Base-by-base conservation (phyloP, 2,113 vertebrate genomes). In the Astatotilapia flaviijosephi region DNA sequence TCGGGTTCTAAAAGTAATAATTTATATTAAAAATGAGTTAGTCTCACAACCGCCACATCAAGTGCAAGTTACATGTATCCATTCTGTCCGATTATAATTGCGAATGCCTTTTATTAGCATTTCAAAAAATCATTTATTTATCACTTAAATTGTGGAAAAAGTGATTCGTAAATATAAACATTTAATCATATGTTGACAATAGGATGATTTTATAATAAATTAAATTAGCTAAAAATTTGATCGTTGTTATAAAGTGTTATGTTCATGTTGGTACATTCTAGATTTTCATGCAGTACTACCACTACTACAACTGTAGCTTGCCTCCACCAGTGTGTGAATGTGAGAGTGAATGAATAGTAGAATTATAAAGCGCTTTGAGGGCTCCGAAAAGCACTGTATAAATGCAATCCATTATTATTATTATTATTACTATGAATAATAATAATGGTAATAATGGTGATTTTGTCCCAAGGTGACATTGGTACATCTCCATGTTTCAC, bases 81-180 rank as follows among this genome's bases (percentile, higher is more conserved):
- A 6, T 15, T 21, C 37, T 1, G 3, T 26, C 40, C 1, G 0
- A 17, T 45, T 11, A 73, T 0, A 45, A 28, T 26, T 70, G 7
- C 2, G 2, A 65, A n/a, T 65, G 6, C 10, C 6, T 65, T 62
- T 65, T n/a, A 12, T 37, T 17, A n/a, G 17, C 60, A 12, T 65
- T n/a, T 65, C 0, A 65, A n/a, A 37, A 45, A 45, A 26, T 26
- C 17, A 35, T 65, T 26, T 26, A 26, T 26, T 26, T 26, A 26
- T 26, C 26, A 26, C 26, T 26, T 26, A 26, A 26, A 26, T 26
- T 26, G 26, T 26, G 4, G 26, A 26, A 26, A 26, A 26, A 26
- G 26, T 26, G 26, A 26, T 26, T 26, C 26, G 26, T 26, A 26
- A 26, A 26, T 26, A 26, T 26, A 26, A 26, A 26, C 17, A 35